These are phyloP conservation scores for Fissipunctia ypsillon DNA, from an alignment of 2,888 invertebrate genomes.

Conservation along the genomic window DNA sequence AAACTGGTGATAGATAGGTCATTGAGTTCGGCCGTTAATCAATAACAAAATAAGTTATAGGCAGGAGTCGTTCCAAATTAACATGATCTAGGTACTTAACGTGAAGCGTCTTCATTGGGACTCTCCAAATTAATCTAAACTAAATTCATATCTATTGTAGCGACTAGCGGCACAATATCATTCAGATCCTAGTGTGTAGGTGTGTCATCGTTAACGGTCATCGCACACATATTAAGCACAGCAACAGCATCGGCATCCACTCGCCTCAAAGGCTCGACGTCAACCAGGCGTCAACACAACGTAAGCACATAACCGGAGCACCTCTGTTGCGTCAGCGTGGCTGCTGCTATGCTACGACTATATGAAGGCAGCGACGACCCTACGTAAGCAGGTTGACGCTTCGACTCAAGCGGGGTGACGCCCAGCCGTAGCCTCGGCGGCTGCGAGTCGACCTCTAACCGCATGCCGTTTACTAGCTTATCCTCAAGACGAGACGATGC, in stretches of 20 bases:
- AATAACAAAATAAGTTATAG: neutral
- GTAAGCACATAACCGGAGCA: neutral
- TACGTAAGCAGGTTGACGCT: neutral
- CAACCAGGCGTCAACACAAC: neutral
- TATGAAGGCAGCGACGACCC: neutral
- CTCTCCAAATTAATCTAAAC: neutral
- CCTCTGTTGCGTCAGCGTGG: neutral
- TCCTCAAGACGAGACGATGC: too few species aligned
- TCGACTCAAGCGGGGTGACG: neutral
- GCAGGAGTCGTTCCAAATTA: neutral
- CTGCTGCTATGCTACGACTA: neutral
- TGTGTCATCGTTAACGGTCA: neutral
- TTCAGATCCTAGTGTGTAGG: neutral
- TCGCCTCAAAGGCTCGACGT: neutral
- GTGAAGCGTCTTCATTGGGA: too few species aligned
- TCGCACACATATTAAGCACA: neutral
- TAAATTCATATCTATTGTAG: neutral
- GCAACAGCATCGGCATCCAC: neutral
- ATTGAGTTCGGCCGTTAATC: too few species aligned
- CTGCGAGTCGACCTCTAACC: neutral
- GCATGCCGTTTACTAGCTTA: neutral
- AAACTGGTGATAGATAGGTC: too few species aligned
- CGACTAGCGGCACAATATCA: neutral
- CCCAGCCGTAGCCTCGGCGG: neutral
- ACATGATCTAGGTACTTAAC: neutral